phyloP scores from a whole-genome alignment of 1,140 invertebrate species.

The Apocrypta bakeri region DNA sequence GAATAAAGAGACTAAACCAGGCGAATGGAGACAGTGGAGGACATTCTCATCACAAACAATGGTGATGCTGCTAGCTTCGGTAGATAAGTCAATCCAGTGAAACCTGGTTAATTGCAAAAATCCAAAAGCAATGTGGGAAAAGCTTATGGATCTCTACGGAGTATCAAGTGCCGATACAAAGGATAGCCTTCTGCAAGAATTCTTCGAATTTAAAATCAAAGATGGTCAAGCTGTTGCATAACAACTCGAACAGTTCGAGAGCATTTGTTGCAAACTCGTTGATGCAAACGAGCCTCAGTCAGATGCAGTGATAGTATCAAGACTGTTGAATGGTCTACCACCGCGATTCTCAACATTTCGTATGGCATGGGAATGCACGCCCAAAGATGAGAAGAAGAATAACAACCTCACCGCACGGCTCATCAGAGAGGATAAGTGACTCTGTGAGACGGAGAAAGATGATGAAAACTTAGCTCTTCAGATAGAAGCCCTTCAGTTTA shows the following conservation, averaged over 20 bases:
- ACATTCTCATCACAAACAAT: background rate
- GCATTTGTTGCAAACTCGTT: background rate
- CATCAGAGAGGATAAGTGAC: background rate
- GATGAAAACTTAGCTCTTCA: background rate
- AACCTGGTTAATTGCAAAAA: slow-evolving; percentile 38
- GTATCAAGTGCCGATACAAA: slow-evolving; percentile 19
- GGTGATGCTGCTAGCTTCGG: slow-evolving; percentile 13
- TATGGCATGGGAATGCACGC: background rate
- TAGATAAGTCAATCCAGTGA: slow-evolving; percentile 9
- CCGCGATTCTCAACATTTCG: background rate
- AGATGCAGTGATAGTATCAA: background rate
- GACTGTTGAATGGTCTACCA: background rate
- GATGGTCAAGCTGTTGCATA: background rate
- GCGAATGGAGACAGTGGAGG: background rate
- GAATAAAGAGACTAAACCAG: background rate
- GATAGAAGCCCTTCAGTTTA: background rate
- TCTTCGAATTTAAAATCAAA: slow-evolving; percentile 37
- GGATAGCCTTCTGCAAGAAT: slow-evolving; percentile 24
- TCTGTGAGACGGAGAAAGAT: background rate
- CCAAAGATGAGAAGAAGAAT: background rate
- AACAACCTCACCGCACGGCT: background rate
- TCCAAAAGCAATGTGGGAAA: slow-evolving; percentile 22
- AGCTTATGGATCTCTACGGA: slow-evolving; percentile 2
- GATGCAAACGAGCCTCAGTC: too few relatives aligned
- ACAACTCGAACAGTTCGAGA: background rate